Conservation (phyloP, 2,113 vertebrate species). For the Misgurnus mizolepis region DNA sequence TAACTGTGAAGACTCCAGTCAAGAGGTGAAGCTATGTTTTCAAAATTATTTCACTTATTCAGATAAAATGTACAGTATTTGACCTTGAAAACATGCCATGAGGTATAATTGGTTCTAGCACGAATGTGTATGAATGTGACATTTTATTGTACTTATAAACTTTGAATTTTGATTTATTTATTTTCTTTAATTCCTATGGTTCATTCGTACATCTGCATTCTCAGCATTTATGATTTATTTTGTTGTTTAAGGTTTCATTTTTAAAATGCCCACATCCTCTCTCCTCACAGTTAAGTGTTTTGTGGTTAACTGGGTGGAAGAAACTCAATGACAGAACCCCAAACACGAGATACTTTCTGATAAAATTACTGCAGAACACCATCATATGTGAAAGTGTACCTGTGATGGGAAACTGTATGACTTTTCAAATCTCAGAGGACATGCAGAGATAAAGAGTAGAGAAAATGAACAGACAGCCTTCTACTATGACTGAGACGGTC, state of each 20-base stretch:
- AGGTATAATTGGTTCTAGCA: no score
- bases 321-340: slow-evolving; percentile 11
- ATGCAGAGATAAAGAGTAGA: slow-evolving; percentile 23
- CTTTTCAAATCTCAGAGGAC: slow-evolving; percentile 43
- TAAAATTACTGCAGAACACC: background rate
- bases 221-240: background rate
- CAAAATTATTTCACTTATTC: background rate
- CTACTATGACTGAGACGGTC: slow-evolving; percentile 13
- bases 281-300: background rate
- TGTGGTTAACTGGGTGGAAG: slow-evolving; percentile 16
- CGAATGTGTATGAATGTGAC: no score
- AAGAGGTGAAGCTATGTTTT: background rate
- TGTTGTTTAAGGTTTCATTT: background rate
- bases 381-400: slow-evolving; percentile 40
- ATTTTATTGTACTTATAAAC: background rate
- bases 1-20: no score
- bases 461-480: slow-evolving; percentile 27
- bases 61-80: background rate
- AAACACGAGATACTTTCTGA: slow-evolving; percentile 34
- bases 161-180: background rate
- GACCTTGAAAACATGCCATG: background rate
- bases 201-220: no score
- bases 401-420: slow-evolving; percentile 40
- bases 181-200: no score
- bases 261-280: background rate